phyloP scores from a whole-genome alignment of 2,888 invertebrate species.

The Brenthis daphne region DNA sequence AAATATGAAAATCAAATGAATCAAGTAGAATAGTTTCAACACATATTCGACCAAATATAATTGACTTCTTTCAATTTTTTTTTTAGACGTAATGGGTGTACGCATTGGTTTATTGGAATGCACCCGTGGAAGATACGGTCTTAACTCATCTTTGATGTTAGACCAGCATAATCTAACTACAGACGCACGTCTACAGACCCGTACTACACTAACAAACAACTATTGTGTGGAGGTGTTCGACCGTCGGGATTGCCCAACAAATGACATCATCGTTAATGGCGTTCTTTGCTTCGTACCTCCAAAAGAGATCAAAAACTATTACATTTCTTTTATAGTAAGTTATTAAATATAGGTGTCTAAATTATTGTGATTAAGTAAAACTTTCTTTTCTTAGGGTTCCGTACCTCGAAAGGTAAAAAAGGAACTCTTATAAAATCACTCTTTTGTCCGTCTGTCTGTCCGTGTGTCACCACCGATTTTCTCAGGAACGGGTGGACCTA shows the following conservation, averaged over 20 bases:
- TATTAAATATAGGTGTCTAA: neutral
- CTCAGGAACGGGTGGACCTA: too few species aligned
- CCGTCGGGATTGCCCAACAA: conserved; percentile 53
- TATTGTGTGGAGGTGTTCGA: conserved; percentile 76
- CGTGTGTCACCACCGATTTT: too few species aligned
- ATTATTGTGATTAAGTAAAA: too few species aligned
- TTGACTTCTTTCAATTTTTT: neutral
- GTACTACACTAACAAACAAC: conserved; percentile 48
- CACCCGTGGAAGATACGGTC: conserved; percentile 52
- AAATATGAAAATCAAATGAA: too few species aligned
- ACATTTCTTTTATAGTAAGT: conserved; percentile 69
- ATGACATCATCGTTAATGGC: conserved; percentile 52
- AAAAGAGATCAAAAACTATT: conserved; percentile 55
- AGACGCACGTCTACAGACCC: conserved; percentile 52
- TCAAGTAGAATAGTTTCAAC: too few species aligned
- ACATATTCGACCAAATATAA: too few species aligned
- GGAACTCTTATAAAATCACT: too few species aligned
- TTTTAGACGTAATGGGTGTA: conserved; percentile 63
- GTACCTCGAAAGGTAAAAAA: too few species aligned
- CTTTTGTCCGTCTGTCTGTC: too few species aligned
- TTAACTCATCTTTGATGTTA: conserved; percentile 51
- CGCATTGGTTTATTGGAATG: conserved; percentile 54
- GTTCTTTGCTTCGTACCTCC: conserved; percentile 64
- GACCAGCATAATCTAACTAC: conserved; percentile 57
- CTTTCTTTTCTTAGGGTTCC: too few species aligned